phyloP scores from a whole-genome alignment of 2,797 vertebrate species.

The Nothura maculosa region DNA sequence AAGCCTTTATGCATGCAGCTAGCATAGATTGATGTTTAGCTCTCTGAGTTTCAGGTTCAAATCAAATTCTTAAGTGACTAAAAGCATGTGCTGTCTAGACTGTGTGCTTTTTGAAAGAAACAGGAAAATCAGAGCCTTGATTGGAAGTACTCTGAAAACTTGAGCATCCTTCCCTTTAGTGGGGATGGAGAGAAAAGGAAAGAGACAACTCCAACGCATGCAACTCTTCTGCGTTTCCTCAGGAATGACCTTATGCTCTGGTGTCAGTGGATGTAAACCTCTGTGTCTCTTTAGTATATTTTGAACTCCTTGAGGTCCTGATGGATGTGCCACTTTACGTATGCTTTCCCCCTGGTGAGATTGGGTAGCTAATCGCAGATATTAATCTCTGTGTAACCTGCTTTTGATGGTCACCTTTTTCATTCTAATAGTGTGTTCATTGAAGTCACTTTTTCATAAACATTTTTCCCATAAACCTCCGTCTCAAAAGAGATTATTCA shows the following conservation, averaged over 20 bases:
- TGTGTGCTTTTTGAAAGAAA: background rate
- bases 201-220: background rate
- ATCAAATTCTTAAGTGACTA: background rate
- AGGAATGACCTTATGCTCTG: background rate
- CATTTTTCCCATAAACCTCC: constrained; percentile 56
- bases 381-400: constrained; percentile 48
- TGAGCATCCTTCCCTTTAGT: background rate
- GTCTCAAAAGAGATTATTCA: constrained; percentile 77
- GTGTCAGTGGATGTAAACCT: background rate
- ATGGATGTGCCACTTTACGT: background rate
- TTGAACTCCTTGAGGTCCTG: background rate
- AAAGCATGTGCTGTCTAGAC: background rate
- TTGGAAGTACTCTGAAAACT: background rate
- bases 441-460: constrained; percentile 74
- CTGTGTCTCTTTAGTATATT: background rate
- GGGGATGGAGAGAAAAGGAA: background rate
- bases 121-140: background rate
- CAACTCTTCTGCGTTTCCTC: background rate
- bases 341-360: constrained; percentile 4
- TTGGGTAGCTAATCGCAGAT: constrained; percentile 37
- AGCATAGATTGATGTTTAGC: background rate
- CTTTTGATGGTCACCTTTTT: constrained; percentile 74
- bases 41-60: background rate
- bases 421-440: constrained; percentile 70
- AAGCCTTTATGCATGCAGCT: background rate